Percentiles rank a stretch among this genome's conserved stretches.
phyloP scores from a whole-genome alignment of 2,113 vertebrate species.

The Carlito syrichta region DNA sequence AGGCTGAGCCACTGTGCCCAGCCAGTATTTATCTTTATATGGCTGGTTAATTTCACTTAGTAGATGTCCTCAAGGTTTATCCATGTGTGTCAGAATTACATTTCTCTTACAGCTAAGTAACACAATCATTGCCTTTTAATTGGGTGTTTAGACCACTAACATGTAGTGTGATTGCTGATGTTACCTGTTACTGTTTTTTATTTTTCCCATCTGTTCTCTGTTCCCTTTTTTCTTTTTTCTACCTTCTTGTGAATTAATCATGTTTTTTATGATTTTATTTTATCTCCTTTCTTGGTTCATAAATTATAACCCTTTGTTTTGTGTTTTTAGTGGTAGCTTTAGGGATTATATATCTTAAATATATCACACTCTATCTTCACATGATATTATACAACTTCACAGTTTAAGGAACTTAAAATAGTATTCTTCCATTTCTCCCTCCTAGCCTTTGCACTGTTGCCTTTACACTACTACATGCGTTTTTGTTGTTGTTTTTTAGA shows the following conservation, averaged over 20 bases:
- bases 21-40: fast-evolving
- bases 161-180: fast-evolving
- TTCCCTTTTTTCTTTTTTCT: neutral
- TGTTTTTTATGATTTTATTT: neutral
- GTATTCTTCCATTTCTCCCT: fast-evolving
- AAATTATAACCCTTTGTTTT: fast-evolving
- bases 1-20: too few relatives aligned
- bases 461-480: fast-evolving
- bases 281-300: too few relatives aligned
- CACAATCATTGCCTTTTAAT: neutral
- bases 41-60: neutral
- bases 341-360: neutral
- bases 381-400: fast-evolving
- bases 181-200: fast-evolving
- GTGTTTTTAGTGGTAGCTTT: neutral
- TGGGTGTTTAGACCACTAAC: fast-evolving
- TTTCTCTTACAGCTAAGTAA: fast-evolving
- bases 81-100: too few relatives aligned
- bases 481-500: too few relatives aligned
- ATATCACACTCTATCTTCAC: neutral
- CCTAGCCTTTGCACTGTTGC: fast-evolving
- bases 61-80: neutral
- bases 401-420: fast-evolving
- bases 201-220: neutral
- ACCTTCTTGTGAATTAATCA: neutral